Percentiles rank a stretch among this genome's conserved stretches.
These are phyloP conservation scores for Cheilosia pagana DNA, from an alignment of 2,888 invertebrate genomes.

Conservation along the genomic window DNA sequence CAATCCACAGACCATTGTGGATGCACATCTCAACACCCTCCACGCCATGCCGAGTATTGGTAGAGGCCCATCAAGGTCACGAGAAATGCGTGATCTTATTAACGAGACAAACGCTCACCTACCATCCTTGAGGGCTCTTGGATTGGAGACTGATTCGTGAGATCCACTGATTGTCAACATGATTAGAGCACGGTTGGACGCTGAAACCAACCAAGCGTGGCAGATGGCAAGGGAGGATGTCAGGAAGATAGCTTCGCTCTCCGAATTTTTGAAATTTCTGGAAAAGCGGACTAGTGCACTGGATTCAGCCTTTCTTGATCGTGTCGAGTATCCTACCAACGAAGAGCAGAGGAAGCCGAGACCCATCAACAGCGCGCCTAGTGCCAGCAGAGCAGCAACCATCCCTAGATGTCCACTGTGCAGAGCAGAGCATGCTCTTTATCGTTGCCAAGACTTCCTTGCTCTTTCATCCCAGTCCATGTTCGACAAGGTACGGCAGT, in stretches of 20 bases:
- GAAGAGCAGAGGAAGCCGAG: constrained; percentile 7
- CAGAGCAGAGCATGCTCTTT: background rate
- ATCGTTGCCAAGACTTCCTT: constrained; percentile 1
- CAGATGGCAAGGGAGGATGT: constrained; percentile 17
- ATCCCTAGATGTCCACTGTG: background rate
- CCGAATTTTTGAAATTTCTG: constrained; percentile 5
- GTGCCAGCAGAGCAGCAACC: no score
- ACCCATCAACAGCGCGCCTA: no score
- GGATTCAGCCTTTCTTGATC: constrained; percentile 15
- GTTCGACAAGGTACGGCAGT: background rate
- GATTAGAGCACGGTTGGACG: background rate
- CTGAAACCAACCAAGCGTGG: background rate
- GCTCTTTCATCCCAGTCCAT: background rate
- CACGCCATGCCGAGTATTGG: constrained; percentile 12
- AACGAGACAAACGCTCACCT: background rate
- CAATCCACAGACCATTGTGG: constrained; percentile 23
- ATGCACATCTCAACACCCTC: no score
- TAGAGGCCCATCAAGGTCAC: background rate
- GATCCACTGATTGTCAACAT: constrained; percentile 16
- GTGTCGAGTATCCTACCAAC: background rate
- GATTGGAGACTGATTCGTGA: background rate
- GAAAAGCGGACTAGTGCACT: background rate
- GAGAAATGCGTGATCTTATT: background rate
- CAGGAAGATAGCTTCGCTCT: background rate
- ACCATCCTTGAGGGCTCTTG: background rate